phyloP scores from a whole-genome alignment of 2,888 invertebrate genomes.

The Hydraecia micacea region DNA sequence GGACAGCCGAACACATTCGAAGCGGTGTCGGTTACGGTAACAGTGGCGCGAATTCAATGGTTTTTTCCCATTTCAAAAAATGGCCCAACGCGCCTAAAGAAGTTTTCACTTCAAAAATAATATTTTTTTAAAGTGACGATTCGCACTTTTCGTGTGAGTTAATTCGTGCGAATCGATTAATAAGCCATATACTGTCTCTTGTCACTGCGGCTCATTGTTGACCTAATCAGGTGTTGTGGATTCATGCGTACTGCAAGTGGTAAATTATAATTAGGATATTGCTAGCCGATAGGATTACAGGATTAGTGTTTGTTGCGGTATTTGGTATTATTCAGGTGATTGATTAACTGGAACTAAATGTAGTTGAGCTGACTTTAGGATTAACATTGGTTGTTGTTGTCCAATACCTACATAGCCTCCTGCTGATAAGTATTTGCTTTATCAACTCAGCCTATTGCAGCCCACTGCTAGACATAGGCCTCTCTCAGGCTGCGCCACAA shows the following conservation, averaged over 20 bases:
- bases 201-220: conserved; percentile 67
- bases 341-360: conserved; percentile 28
- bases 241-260: conserved; percentile 56
- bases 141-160: neutral
- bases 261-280: conserved; percentile 46
- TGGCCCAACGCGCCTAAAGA: too few relatives aligned
- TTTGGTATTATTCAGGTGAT: conserved; percentile 39
- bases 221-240: conserved; percentile 70
- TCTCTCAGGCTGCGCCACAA: neutral
- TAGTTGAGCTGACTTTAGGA: neutral
- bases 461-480: neutral
- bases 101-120: too few relatives aligned
- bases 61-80: too few relatives aligned
- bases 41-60: too few relatives aligned
- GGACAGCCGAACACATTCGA: too few relatives aligned
- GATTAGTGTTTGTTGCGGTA: conserved; percentile 28
- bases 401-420: neutral
- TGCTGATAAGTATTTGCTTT: neutral
- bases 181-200: conserved; percentile 58
- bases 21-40: too few relatives aligned
- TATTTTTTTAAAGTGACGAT: too few relatives aligned
- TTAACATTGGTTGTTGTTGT: neutral
- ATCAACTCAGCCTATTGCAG: neutral
- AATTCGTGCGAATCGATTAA: neutral
- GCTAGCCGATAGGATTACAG: conserved; percentile 39